phyloP scores from a whole-genome alignment of 1,140 invertebrate species.

The Drosophila sproati region DNA sequence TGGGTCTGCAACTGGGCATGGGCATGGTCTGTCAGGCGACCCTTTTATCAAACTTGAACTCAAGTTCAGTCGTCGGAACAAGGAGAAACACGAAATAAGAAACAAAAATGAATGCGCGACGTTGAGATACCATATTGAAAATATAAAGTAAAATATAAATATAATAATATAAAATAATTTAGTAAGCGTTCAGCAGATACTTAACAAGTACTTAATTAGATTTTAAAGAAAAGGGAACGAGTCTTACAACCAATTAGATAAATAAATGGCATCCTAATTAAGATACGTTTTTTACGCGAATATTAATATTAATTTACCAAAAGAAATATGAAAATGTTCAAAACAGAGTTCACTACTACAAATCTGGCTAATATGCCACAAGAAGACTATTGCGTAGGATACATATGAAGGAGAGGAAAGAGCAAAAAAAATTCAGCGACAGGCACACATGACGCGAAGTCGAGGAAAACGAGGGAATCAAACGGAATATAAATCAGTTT shows the following conservation, averaged over 20 bases:
- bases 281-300: too few relatives aligned
- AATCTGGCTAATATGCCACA: not conserved
- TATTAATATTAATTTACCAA: too few relatives aligned
- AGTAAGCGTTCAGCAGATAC: too few relatives aligned
- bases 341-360: too few relatives aligned
- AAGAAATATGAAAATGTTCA: too few relatives aligned
- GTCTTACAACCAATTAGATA: too few relatives aligned
- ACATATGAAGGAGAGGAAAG: slow-evolving; percentile 10
- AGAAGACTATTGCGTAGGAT: not conserved
- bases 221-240: too few relatives aligned
- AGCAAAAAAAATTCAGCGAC: slow-evolving; percentile 20
- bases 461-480: slow-evolving; percentile 51
- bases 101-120: not conserved
- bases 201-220: too few relatives aligned
- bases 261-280: too few relatives aligned
- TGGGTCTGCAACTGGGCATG: slow-evolving; percentile 45
- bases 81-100: slow-evolving; percentile 1
- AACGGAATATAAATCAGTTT: slow-evolving; percentile 78
- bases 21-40: slow-evolving; percentile 53
- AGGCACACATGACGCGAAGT: slow-evolving; percentile 40
- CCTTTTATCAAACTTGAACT: slow-evolving; percentile 73
- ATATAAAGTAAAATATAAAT: not conserved
- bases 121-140: not conserved
- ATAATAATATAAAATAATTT: too few relatives aligned
- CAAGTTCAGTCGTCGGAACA: slow-evolving; percentile 59